Evolutionary conservation across 2,797 vertebrate species (phyloP).

Genomic region (Malurus leucopterus): DNA sequence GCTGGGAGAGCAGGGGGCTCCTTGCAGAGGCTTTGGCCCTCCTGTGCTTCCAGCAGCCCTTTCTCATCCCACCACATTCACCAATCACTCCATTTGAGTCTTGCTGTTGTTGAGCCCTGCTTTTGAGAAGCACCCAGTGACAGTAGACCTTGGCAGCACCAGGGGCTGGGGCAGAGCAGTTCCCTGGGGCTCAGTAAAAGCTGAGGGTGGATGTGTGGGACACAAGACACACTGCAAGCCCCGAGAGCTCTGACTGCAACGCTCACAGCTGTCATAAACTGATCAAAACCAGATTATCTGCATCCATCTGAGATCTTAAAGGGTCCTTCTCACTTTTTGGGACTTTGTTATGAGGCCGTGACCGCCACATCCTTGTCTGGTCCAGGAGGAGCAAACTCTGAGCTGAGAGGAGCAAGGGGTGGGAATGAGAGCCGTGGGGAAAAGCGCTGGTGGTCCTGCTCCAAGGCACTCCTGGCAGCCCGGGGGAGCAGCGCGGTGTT

Average conservation of each 20-base stretch:
- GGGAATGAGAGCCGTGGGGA: neutral
- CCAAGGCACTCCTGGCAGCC: fast-evolving
- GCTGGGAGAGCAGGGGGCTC: neutral
- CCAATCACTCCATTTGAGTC: fast-evolving
- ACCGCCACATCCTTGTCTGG: fast-evolving
- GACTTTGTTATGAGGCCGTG: neutral
- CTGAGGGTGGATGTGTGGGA: neutral
- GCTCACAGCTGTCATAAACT: neutral
- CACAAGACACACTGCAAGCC: neutral
- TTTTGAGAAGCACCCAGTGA: neutral
- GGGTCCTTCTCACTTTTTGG: neutral
- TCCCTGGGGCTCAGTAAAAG: fast-evolving
- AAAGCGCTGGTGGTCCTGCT: neutral
- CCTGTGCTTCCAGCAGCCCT: neutral
- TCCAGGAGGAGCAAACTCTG: neutral
- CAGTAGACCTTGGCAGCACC: neutral
- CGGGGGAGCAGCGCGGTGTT: fast-evolving
- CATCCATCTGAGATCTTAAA: neutral
- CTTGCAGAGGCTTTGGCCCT: neutral
- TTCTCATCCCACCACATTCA: neutral
- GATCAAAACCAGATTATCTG: neutral
- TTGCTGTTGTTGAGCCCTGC: fast-evolving
- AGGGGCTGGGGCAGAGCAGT: neutral
- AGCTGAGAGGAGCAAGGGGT: neutral
- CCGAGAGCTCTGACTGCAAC: neutral